Evolutionary conservation across 2,113 vertebrate species (phyloP).

Genomic region (Thamnophis sirtalis): DNA sequence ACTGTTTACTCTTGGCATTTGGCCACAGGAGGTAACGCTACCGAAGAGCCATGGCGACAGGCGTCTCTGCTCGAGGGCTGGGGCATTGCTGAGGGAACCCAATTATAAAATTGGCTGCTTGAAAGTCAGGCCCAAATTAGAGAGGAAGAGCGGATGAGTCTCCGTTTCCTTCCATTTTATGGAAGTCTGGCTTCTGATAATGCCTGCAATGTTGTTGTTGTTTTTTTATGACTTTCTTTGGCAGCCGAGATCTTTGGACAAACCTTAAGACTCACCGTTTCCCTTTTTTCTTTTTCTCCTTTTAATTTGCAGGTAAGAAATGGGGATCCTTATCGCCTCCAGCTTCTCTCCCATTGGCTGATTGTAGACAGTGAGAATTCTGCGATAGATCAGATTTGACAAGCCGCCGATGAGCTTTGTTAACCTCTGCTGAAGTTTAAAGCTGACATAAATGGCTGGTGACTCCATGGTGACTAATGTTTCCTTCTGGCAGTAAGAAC

Average conservation of each 20-base stretch:
- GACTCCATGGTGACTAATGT: not conserved
- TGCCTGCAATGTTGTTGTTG: too few relatives aligned
- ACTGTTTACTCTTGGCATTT: too few relatives aligned
- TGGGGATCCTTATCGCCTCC: not conserved
- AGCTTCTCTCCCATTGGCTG: not conserved
- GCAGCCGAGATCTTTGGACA: fast-evolving
- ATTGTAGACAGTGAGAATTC: not conserved
- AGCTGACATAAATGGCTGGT: not conserved
- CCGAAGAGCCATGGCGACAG: not conserved
- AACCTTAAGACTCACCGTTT: fast-evolving
- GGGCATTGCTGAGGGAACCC: not conserved
- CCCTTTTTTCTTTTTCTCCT: fast-evolving
- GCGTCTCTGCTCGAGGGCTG: too few relatives aligned
- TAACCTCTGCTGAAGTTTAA: not conserved
- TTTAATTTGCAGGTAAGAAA: not conserved
- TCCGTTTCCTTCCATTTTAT: not conserved
- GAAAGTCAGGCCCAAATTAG: not conserved
- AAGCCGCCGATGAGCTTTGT: not conserved
- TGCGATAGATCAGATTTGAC: not conserved
- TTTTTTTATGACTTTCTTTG: not conserved
- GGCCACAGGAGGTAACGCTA: not conserved
- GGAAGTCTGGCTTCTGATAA: not conserved
- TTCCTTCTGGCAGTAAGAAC: not conserved
- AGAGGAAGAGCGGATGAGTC: not conserved
- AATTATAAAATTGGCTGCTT: not conserved